Base-by-base conservation (phyloP, 2,797 vertebrate genomes). In the Chelon auratus region DNA sequence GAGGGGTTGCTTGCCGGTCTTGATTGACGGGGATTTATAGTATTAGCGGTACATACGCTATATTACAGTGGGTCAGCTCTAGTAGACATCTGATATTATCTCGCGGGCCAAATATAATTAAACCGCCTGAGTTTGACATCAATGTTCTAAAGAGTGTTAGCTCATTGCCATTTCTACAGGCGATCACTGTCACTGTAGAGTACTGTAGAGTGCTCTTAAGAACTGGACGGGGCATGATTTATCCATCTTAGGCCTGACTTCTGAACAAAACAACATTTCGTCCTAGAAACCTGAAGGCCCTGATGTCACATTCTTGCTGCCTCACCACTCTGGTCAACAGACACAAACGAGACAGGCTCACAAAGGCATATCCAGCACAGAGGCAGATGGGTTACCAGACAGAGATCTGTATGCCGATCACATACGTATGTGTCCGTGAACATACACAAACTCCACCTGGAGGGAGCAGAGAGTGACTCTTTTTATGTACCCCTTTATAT, bases 201-300 rank as follows among this genome's bases (percentile, higher is more conserved):
- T 71, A 52, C 58, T 56, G 69, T 70, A 18, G 62, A 78, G 72
- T 71, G 84, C 79, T 77, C 65, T 79, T 73, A 61, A 83, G 61
- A 33, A 33, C 8, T 33, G 6, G 86, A 85, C 86, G 78, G 89
- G 68, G 81, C 67, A 82, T 75, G 72, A 88, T 92, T 89, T 81
- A 83, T 81, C 80, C 13, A 57, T 86, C 78, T 76, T 40, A 37
- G 80, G 83, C 82, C 54, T 75, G 72, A 60, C 63, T 88, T 56
- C 74, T 68, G 59, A 86, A 82, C 78, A 73, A 83, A 86, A 78
- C 70, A 66, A 40, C 52, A 59, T 80, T 83, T 70, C 81, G 59
- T 76, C 39, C 15, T 72, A 61, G 62, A 63, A 64, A 68, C 78
- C 75, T 50, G 36, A 53, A 82, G 83, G 71, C 60, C 68, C 42